Evolutionary conservation across 2,113 vertebrate genomes (phyloP).

Genomic region (Canis aureus): DNA sequence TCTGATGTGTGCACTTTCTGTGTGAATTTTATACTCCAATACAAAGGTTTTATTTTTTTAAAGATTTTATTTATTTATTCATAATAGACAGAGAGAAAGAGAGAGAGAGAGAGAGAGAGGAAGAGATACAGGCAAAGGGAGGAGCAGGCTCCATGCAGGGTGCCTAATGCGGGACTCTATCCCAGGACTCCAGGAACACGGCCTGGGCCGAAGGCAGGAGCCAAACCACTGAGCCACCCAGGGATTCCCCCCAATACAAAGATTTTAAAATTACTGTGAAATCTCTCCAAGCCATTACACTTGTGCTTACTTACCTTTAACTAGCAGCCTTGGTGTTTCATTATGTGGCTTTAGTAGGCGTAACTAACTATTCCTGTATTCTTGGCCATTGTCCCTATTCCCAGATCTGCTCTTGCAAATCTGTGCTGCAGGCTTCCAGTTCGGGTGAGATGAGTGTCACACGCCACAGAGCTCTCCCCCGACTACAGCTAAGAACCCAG

Average conservation of each 20-base stretch:
- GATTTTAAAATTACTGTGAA: neutral
- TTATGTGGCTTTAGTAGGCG: neutral
- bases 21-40: neutral
- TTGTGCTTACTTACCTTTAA: neutral
- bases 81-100: too few relatives aligned
- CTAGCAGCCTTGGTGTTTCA: neutral
- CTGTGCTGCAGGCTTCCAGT: neutral
- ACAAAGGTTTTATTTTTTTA: neutral
- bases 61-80: too few relatives aligned
- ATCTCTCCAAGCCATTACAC: neutral
- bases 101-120: too few relatives aligned
- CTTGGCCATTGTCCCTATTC: neutral
- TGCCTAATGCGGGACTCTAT: too few relatives aligned
- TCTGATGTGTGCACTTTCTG: neutral
- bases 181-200: too few relatives aligned
- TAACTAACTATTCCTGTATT: too few relatives aligned
- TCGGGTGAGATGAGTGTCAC: neutral
- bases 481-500: neutral
- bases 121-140: too few relatives aligned
- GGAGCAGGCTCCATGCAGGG: too few relatives aligned
- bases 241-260: neutral
- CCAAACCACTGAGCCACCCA: too few relatives aligned
- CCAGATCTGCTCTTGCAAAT: neutral
- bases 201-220: too few relatives aligned
- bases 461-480: accelerated